A percentile compares a stretch with the other conserved stretches of the same genome.
These are phyloP conservation scores for Tenebrio molitor DNA, from an alignment of 1,140 invertebrate genomes.

Conservation along the genomic window DNA sequence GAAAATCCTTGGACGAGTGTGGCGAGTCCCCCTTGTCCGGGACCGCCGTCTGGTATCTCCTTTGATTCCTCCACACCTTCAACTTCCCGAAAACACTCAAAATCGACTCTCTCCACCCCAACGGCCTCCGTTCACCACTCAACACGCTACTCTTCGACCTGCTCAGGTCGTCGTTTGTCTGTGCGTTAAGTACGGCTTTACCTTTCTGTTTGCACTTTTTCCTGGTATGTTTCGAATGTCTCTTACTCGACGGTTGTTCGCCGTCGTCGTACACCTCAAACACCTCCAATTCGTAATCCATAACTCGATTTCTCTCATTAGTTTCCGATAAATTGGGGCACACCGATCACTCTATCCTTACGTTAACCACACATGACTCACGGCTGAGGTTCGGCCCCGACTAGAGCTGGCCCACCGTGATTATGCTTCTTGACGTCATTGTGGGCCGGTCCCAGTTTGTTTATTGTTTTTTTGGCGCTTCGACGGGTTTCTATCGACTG, in stretches of 20 bases:
- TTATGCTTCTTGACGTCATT: slow-evolving; percentile 8
- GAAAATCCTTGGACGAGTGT: slow-evolving; percentile 66
- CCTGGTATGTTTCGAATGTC: slow-evolving; percentile 61
- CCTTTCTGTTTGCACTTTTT: slow-evolving; percentile 65
- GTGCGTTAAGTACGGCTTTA: slow-evolving; percentile 56
- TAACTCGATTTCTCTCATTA: slow-evolving; percentile 45
- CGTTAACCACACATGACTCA: slow-evolving; percentile 12
- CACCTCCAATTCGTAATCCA: slow-evolving; percentile 66
- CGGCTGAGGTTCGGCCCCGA: background rate
- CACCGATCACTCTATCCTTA: background rate
- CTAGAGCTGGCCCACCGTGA: too few species aligned
- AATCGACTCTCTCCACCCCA: slow-evolving; percentile 71
- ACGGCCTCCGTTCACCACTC: slow-evolving; percentile 66
- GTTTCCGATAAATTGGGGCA: slow-evolving; percentile 3
- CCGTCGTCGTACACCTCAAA: slow-evolving; percentile 65
- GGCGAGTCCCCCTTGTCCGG: slow-evolving; percentile 73
- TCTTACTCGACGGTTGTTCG: slow-evolving; percentile 60
- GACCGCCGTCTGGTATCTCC: slow-evolving; percentile 71
- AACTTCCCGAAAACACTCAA: slow-evolving; percentile 77
- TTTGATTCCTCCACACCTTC: slow-evolving; percentile 72
- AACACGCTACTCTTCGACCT: slow-evolving; percentile 63
- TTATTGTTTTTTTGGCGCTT: background rate
- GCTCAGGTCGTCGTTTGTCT: slow-evolving; percentile 58
- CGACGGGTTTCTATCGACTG: background rate
- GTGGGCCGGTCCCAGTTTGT: background rate